Base-by-base conservation (phyloP, 2,113 vertebrate species). In the Tricholaema leucomelas region DNA sequence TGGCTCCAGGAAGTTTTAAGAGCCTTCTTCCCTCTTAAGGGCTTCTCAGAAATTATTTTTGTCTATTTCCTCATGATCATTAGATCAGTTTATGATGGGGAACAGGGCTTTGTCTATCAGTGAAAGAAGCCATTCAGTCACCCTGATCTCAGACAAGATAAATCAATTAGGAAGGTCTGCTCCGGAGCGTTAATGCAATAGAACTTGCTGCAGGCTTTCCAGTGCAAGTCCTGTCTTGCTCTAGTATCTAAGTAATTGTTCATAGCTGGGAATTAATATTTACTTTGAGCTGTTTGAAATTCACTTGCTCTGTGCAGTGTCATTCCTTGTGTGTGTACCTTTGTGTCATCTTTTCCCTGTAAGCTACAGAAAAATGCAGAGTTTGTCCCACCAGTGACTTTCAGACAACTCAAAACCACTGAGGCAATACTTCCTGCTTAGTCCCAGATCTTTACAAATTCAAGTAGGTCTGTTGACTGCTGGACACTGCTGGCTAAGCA, bases 181-280 rank as follows among this genome's bases (percentile, higher is more conserved):
- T 92, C 60, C 85, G 40, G 91, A 74, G 76, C 87, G 87, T 69
- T 96, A 91, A 93, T 81, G 46, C 65, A 96, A 96, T 91, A 69
- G 5, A 89, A 76, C 38, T 81, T 89, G 65, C 75, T 78, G 25
- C 79, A 93, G 87, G 61, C 81, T 67, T 73, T 89, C 72, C 85
- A 83, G 58, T 55, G 17, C 46, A 90, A 91, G 72, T 72, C 24
- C 38, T 71, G 89, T 85, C 81, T 82, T 74, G 58, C 13, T 44
- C 44, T 70, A 36, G 14, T 10, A 38, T 87, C 64, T 85, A 80
- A 94, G 64, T 90, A 93, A 89, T 72, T 81, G 42, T 67, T 89
- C 52, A 20, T 46, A 87, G 60, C 36, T 92, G 67, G 52, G 64
- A 88, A 94, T 52, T 55, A 91, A 61, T 64, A 89, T 66, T 55